Percentiles rank a stretch among this genome's conserved stretches.
phyloP scores from a whole-genome alignment of 2,113 vertebrate genomes.

The Mystacornis crossleyi region DNA sequence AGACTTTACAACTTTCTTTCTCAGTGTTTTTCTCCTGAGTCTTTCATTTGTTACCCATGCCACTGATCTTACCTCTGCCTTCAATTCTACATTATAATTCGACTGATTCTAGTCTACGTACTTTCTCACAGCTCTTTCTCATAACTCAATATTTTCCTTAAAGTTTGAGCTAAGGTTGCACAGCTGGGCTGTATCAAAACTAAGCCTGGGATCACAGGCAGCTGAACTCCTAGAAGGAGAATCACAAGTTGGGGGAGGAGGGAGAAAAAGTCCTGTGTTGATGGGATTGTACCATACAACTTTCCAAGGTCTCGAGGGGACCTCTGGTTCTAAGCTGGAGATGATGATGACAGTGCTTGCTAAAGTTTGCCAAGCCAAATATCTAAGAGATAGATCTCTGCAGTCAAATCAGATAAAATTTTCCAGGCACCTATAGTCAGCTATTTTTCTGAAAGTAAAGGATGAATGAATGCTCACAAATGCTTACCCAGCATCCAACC shows the following conservation, averaged over 20 bases:
- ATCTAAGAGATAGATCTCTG: neutral
- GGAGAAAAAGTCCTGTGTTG: neutral
- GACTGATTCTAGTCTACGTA: neutral
- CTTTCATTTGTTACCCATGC: neutral
- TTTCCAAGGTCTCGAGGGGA: neutral
- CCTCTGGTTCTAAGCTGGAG: neutral
- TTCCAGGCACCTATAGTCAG: neutral
- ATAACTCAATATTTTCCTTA: neutral
- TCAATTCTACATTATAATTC: neutral
- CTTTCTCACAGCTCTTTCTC: neutral
- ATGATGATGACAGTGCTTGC: neutral
- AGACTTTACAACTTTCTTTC: neutral
- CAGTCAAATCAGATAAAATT: slow-evolving; percentile 2
- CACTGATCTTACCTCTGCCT: neutral
- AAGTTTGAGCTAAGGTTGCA: slow-evolving; percentile 9
- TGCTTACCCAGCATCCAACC: neutral
- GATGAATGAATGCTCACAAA: neutral
- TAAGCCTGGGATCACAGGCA: slow-evolving; percentile 21
- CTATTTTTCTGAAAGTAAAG: neutral
- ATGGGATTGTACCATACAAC: neutral
- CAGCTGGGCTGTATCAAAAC: slow-evolving; percentile 52
- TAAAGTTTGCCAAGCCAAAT: neutral
- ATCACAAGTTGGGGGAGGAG: neutral
- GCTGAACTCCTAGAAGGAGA: slow-evolving; percentile 39
- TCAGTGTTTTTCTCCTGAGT: neutral